A percentile compares a stretch with the other conserved stretches of the same genome.
phyloP scores from a whole-genome alignment of 2,113 vertebrate genomes.

The Campylomormyrus numenius region DNA sequence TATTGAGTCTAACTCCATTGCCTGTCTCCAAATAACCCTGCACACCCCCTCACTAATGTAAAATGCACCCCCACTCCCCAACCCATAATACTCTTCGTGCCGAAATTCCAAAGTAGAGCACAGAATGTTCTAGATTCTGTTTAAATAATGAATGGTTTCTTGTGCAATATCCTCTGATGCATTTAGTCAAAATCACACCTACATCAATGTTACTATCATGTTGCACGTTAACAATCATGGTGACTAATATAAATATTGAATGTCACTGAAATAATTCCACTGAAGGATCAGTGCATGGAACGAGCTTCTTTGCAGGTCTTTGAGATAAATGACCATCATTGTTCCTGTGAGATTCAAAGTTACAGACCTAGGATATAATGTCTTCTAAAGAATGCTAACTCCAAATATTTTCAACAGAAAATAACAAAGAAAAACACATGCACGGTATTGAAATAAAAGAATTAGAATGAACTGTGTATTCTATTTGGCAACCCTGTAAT shows the following conservation, averaged over 20 bases:
- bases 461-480: background rate
- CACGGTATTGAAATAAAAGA: background rate
- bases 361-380: background rate
- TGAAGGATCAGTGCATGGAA: background rate
- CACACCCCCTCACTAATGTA: background rate
- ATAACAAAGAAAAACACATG: background rate
- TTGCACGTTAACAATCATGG: background rate
- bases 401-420: background rate
- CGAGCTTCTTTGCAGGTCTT: background rate
- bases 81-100: background rate
- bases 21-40: background rate
- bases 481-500: background rate
- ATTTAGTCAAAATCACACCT: background rate
- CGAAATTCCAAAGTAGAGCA: background rate
- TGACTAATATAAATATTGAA: background rate
- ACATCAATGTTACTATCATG: background rate
- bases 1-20: background rate
- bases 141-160: background rate
- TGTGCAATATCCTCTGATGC: background rate
- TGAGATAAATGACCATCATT: background rate
- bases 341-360: background rate
- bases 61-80: background rate
- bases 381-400: background rate
- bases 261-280: background rate
- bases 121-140: background rate